Evolutionary conservation across 2,797 vertebrate genomes (phyloP).

Genomic region (Lophius americanus): DNA sequence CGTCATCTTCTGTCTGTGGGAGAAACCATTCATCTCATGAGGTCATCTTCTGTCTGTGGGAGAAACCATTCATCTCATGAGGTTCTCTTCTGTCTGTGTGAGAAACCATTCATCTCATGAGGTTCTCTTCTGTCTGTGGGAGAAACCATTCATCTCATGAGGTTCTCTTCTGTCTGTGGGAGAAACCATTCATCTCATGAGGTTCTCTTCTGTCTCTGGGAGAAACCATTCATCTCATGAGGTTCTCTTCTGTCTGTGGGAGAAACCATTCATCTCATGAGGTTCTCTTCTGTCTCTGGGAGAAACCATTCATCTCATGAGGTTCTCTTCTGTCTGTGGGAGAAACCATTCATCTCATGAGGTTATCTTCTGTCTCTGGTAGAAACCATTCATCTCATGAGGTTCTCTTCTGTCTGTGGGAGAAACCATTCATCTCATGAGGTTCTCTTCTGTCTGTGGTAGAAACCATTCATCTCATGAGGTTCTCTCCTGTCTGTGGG

Average conservation of each 20-base stretch:
- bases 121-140: not conserved
- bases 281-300: not conserved
- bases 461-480: not conserved
- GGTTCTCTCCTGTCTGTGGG: not conserved
- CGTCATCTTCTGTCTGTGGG: not conserved
- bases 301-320: not conserved
- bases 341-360: not conserved
- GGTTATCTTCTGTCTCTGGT: not conserved
- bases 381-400: not conserved
- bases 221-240: no score
- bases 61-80: not conserved
- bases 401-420: not conserved
- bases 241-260: no score
- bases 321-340: not conserved
- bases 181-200: no score
- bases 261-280: not conserved
- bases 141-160: no score
- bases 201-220: no score
- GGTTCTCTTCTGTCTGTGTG: not conserved
- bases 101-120: not conserved
- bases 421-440: no score
- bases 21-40: not conserved
- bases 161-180: no score
- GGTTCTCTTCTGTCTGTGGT: not conserved
- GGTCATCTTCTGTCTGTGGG: not conserved